These are phyloP conservation scores for Alloplasta piceator DNA, from an alignment of 2,888 invertebrate genomes.

Conservation along the genomic window DNA sequence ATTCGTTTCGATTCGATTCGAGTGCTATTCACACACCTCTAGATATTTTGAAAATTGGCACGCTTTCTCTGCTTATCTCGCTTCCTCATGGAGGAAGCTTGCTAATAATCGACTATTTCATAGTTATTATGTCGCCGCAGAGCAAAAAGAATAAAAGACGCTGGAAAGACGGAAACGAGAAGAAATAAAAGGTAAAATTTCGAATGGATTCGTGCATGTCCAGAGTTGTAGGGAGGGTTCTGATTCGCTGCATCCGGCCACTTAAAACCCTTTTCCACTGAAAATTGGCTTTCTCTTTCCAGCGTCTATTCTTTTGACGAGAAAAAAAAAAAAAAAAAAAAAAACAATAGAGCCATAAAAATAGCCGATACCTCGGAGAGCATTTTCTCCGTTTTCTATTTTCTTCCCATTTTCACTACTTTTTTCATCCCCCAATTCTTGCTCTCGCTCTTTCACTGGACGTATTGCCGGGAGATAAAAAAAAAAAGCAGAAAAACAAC, in stretches of 20 bases:
- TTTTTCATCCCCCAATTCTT: slow-evolving; percentile 53
- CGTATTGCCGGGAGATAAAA: slow-evolving; percentile 40
- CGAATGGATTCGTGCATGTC: slow-evolving; percentile 37
- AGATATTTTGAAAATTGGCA: slow-evolving; percentile 2
- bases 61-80: no score
- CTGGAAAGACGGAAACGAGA: no score
- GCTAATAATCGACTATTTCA: no score
- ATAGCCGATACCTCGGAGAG: slow-evolving; percentile 37
- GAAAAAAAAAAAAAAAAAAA: slow-evolving; percentile 46
- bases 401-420: slow-evolving; percentile 31
- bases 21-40: no score
- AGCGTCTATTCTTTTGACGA: slow-evolving; percentile 25
- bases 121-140: no score
- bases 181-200: no score
- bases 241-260: slow-evolving; percentile 35
- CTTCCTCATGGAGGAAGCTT: no score
- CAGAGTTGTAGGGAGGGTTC: slow-evolving; percentile 16
- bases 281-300: slow-evolving; percentile 44
- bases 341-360: slow-evolving; percentile 19
- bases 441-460: slow-evolving; percentile 45
- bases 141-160: not conserved
- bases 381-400: slow-evolving; percentile 44
- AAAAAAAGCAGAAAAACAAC: slow-evolving; percentile 34
- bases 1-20: no score
- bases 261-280: slow-evolving; percentile 45